These are phyloP conservation scores for Melangyna quadrimaculata DNA, from an alignment of 2,888 invertebrate species.

Conservation along the genomic window DNA sequence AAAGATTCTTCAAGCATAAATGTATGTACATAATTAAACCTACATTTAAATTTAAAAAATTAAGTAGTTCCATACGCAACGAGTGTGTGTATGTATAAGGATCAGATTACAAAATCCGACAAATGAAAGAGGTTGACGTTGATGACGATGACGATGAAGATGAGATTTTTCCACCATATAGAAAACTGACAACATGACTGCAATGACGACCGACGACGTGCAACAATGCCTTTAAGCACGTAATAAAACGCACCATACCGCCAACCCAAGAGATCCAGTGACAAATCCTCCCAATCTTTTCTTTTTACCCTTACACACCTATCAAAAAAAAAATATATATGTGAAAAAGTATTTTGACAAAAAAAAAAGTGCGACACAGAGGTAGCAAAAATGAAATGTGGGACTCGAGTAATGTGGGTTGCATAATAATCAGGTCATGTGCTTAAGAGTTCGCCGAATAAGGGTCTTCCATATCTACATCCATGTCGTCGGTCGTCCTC, in stretches of 20 bases:
- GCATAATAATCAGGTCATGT: conserved; percentile 71
- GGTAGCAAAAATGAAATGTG: conserved; percentile 62
- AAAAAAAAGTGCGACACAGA: conserved; percentile 30
- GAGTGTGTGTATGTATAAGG: not conserved
- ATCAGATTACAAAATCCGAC: conserved; percentile 3
- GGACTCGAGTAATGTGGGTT: conserved; percentile 61
- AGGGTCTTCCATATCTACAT: conserved; percentile 19
- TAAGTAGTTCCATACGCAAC: not conserved
- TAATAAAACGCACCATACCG: conserved; percentile 25
- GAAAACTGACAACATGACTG: not conserved
- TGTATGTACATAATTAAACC: not conserved
- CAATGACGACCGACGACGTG: not conserved
- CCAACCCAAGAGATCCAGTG: not conserved
- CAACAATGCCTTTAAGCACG: conserved; percentile 10
- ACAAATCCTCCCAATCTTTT: not conserved
- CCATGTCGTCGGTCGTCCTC: not conserved
- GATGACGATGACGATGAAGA: conserved; percentile 10
- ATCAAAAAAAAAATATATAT: not conserved
- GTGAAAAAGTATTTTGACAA: conserved; percentile 55
- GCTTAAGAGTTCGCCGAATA: conserved; percentile 59
- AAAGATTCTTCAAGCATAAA: not conserved
- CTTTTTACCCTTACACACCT: conserved; percentile 5
- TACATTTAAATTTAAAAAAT: not conserved
- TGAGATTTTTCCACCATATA: not conserved
- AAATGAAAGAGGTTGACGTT: conserved; percentile 45